Conservation (phyloP, 2,888 invertebrate genomes). For the Scotopteryx bipunctaria region DNA sequence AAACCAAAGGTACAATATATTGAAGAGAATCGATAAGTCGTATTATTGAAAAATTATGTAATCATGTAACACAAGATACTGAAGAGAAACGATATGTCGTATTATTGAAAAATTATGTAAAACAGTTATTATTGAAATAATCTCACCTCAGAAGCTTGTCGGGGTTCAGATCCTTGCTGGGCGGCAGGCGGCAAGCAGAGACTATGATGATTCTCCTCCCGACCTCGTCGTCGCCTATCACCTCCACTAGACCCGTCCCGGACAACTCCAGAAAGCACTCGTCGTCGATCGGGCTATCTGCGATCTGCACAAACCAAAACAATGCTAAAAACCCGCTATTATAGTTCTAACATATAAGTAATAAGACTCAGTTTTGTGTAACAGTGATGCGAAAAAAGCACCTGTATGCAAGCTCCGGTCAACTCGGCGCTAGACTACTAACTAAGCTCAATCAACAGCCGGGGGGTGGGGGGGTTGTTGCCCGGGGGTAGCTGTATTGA, state of each 20-base stretch:
- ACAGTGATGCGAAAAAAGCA: not conserved
- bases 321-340: not conserved
- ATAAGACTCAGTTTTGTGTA: not conserved
- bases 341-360: not conserved
- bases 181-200: conserved; percentile 93
- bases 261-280: conserved; percentile 62
- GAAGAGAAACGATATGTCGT: too few relatives aligned
- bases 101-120: too few relatives aligned
- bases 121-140: not conserved
- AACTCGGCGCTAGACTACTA: conserved; percentile 1
- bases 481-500: conserved; percentile 20
- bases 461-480: not conserved
- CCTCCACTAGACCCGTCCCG: conserved; percentile 78
- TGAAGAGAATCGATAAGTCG: too few relatives aligned
- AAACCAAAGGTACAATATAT: too few relatives aligned
- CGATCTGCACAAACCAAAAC: conserved; percentile 49
- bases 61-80: too few relatives aligned
- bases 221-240: conserved; percentile 86
- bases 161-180: conserved; percentile 89
- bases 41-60: too few relatives aligned
- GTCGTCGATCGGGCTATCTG: conserved; percentile 52
- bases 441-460: conserved; percentile 15
- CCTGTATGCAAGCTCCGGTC: not conserved
- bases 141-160: conserved; percentile 68
- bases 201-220: conserved; percentile 98